Conservation (phyloP, 2,888 invertebrate species). For the Gari tellinella region DNA sequence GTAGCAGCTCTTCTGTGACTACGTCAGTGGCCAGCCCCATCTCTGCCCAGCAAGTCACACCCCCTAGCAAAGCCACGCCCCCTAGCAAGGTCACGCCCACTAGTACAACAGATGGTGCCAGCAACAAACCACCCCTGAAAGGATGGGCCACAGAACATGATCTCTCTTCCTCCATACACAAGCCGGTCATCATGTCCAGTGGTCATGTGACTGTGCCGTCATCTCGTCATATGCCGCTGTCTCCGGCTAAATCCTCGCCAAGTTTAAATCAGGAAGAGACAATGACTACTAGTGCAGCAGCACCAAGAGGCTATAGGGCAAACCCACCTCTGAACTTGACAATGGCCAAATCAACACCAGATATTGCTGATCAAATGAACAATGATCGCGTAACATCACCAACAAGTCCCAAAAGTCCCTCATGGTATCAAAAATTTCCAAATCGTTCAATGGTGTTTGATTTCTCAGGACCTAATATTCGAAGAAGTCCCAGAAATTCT, state of each 20-base stretch:
- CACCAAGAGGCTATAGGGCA: conserved; percentile 41
- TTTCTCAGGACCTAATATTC: conserved; percentile 35
- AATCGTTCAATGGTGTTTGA: conserved; percentile 50
- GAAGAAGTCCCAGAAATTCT: conserved; percentile 52
- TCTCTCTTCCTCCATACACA: conserved; percentile 36
- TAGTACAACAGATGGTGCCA: conserved; percentile 9
- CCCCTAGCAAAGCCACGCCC: neutral
- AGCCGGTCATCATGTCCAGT: conserved; percentile 57
- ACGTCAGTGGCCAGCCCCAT: conserved; percentile 8
- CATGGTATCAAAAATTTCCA: conserved; percentile 58
- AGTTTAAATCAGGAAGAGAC: conserved; percentile 62
- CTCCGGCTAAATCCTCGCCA: conserved; percentile 73
- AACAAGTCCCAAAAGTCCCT: conserved; percentile 59
- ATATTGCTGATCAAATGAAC: conserved; percentile 55
- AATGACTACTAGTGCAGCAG: conserved; percentile 14
- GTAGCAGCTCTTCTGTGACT: conserved; percentile 32
- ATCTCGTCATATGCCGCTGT: conserved; percentile 54
- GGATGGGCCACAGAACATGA: conserved; percentile 65
- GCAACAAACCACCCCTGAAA: conserved; percentile 47
- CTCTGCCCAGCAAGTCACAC: neutral
- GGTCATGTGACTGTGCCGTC: conserved; percentile 39
- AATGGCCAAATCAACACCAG: conserved; percentile 60
- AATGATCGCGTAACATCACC: conserved; percentile 57
- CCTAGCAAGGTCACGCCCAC: conserved; percentile 8
- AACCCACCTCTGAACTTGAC: conserved; percentile 35